Evolutionary conservation across 2,888 invertebrate genomes (phyloP).

Genomic region (Malacosoma neustria): DNA sequence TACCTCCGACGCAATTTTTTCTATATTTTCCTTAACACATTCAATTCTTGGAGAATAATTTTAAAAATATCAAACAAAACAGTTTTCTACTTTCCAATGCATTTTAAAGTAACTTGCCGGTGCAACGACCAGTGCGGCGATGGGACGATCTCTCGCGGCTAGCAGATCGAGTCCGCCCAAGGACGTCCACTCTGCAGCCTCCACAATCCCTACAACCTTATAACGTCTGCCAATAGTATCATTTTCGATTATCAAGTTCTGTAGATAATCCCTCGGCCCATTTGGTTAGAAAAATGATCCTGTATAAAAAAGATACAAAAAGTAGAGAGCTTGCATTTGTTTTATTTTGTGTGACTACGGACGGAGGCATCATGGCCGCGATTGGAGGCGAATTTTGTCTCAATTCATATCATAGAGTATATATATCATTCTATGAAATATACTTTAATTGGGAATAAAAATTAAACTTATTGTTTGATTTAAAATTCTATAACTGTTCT

Average conservation of each 20-base stretch:
- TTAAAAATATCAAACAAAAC: constrained; percentile 41
- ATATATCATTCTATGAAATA: no score
- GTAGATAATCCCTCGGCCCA: constrained; percentile 49
- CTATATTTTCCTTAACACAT: background rate
- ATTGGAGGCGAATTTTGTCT: constrained; percentile 59
- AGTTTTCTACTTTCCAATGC: constrained; percentile 70
- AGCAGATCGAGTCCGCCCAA: constrained; percentile 75
- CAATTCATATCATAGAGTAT: constrained; percentile 42
- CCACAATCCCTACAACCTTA: constrained; percentile 32
- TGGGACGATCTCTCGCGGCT: constrained; percentile 68
- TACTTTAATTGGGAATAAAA: no score
- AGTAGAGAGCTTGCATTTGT: constrained; percentile 55
- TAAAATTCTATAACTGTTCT: no score
- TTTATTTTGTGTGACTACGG: constrained; percentile 60
- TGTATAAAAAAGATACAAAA: constrained; percentile 66
- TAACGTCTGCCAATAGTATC: constrained; percentile 17
- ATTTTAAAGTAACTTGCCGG: constrained; percentile 67
- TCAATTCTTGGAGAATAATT: background rate
- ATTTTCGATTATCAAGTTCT: constrained; percentile 23
- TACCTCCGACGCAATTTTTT: background rate
- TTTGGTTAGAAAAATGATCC: constrained; percentile 72
- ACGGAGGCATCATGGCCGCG: constrained; percentile 66
- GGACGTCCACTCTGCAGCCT: constrained; percentile 67
- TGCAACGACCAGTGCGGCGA: constrained; percentile 69
- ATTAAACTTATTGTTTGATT: no score